Evolutionary conservation across 2,888 invertebrate genomes (phyloP).

Genomic region (Amiota mariae): DNA sequence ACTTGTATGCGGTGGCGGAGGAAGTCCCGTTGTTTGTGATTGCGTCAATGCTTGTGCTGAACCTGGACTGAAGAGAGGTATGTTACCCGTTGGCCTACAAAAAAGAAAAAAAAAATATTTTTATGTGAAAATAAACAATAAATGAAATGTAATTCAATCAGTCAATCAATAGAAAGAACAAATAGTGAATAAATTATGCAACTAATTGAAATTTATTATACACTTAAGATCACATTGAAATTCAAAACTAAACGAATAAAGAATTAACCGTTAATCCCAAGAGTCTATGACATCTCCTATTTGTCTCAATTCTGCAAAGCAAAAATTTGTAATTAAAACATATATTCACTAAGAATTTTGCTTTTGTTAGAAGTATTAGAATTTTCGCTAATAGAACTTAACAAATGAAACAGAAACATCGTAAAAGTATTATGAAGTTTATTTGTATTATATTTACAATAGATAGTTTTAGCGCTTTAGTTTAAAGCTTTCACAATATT

Average conservation of each 20-base stretch:
- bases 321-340: no score
- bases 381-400: no score
- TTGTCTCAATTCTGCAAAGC: not conserved
- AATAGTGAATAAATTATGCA: constrained; percentile 48
- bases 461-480: no score
- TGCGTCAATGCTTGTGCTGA: constrained; percentile 56
- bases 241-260: constrained; percentile 34
- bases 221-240: no score
- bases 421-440: no score
- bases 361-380: no score
- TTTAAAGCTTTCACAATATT: no score
- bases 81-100: constrained; percentile 75
- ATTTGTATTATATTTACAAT: no score
- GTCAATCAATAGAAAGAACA: not conserved
- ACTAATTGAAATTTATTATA: constrained; percentile 45
- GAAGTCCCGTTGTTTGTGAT: constrained; percentile 53
- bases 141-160: no score
- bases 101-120: constrained; percentile 22
- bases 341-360: no score
- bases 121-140: no score
- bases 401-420: no score
- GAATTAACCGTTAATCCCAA: constrained; percentile 54
- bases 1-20: constrained; percentile 45
- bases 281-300: constrained; percentile 42
- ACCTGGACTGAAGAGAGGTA: constrained; percentile 66